phyloP scores from a whole-genome alignment of 2,888 invertebrate genomes.

The Morpho helenor region DNA sequence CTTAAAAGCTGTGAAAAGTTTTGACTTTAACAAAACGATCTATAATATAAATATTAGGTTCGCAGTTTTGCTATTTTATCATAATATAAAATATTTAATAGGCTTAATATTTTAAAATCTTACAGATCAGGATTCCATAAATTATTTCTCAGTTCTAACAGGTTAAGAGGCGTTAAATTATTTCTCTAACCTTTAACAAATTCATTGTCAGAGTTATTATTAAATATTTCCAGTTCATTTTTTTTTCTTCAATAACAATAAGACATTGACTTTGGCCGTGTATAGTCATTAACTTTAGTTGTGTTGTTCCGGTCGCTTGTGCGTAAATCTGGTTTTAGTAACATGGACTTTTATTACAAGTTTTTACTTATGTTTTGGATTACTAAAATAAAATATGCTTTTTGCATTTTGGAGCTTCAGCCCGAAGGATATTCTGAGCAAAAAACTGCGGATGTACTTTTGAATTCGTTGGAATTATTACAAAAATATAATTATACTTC shows the following conservation, averaged over 20 bases:
- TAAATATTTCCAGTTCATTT: not conserved
- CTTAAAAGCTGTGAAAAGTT: too few relatives aligned
- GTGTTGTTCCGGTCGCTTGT: slow-evolving; percentile 29
- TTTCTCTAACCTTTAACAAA: too few relatives aligned
- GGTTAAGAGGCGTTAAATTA: too few relatives aligned
- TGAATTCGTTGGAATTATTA: slow-evolving; percentile 55
- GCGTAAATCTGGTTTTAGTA: slow-evolving; percentile 13
- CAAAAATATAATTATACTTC: slow-evolving; percentile 46
- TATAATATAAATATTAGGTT: too few relatives aligned
- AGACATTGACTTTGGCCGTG: slow-evolving; percentile 30
- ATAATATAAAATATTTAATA: too few relatives aligned
- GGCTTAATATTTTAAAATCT: too few relatives aligned
- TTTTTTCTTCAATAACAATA: not conserved
- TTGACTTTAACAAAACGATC: too few relatives aligned
- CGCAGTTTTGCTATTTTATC: too few relatives aligned
- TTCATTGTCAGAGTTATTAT: too few relatives aligned
- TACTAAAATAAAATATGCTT: slow-evolving; percentile 4
- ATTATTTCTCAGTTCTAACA: too few relatives aligned
- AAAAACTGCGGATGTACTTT: slow-evolving; percentile 32
- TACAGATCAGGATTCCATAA: too few relatives aligned
- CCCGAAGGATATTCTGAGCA: not conserved
- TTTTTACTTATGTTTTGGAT: slow-evolving; percentile 2
- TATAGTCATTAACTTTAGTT: slow-evolving; percentile 28
- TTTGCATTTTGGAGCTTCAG: not conserved
- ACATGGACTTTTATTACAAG: slow-evolving; percentile 18